A percentile compares a stretch with the other conserved stretches of the same genome.
Conservation (phyloP, 2,797 vertebrate genomes). For the Lithobates sylvaticus region DNA sequence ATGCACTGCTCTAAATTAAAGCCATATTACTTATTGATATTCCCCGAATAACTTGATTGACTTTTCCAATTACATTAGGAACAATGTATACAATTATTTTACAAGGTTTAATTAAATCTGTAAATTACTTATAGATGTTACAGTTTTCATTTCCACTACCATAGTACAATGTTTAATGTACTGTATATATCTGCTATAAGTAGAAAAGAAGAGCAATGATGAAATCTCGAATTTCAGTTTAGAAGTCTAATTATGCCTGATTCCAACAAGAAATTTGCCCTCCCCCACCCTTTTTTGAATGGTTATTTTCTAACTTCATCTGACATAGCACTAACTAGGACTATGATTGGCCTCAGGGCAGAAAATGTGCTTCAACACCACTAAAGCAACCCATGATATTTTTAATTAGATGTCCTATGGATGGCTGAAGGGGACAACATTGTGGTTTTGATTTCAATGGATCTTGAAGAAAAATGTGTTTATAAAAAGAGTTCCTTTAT, state of each 20-base stretch:
- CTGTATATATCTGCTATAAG: not conserved
- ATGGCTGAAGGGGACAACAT: slow-evolving; percentile 57
- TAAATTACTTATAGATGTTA: not conserved
- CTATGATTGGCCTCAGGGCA: slow-evolving; percentile 47
- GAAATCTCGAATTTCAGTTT: slow-evolving; percentile 10
- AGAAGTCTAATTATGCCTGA: slow-evolving; percentile 34
- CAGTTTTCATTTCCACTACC: not conserved
- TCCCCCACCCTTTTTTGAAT: slow-evolving; percentile 15
- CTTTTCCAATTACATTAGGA: not conserved
- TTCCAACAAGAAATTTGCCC: slow-evolving; percentile 10
- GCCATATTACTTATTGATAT: not conserved
- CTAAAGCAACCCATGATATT: slow-evolving; percentile 53
- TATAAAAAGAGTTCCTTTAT: slow-evolving; percentile 35
- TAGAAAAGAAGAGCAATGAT: not conserved
- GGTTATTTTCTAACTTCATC: slow-evolving; percentile 55
- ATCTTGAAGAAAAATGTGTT: slow-evolving; percentile 34
- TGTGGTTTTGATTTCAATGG: slow-evolving; percentile 52
- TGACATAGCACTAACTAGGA: slow-evolving; percentile 59
- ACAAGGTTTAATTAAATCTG: not conserved
- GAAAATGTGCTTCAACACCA: slow-evolving; percentile 58
- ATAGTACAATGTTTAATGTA: not conserved
- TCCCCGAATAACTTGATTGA: not conserved
- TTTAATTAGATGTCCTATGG: slow-evolving; percentile 57
- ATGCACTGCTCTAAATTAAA: not conserved
- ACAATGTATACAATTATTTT: not conserved